phyloP scores from a whole-genome alignment of 2,797 vertebrate species.

The Rhyacichthys aspro region DNA sequence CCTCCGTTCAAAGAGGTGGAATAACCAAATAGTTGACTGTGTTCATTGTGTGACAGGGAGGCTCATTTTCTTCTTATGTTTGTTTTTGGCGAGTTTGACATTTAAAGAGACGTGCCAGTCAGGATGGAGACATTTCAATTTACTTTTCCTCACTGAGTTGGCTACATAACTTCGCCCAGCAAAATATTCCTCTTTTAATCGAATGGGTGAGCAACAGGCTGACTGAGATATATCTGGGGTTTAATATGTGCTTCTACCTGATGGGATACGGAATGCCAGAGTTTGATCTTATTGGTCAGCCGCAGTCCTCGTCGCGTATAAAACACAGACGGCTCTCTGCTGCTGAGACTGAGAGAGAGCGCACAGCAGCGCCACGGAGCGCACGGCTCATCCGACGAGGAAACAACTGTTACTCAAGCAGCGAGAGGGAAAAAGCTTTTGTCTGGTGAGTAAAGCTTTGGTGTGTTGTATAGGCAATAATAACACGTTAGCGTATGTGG shows the following conservation, averaged over 20 bases:
- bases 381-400: slow-evolving; percentile 20
- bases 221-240: not conserved
- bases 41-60: too few relatives aligned
- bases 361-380: slow-evolving; percentile 56
- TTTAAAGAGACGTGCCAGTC: too few relatives aligned
- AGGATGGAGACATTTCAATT: too few relatives aligned
- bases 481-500: not conserved
- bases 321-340: slow-evolving; percentile 45
- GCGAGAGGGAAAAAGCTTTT: slow-evolving; percentile 7
- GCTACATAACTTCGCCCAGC: too few relatives aligned
- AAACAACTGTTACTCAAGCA: slow-evolving; percentile 47
- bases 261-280: slow-evolving; percentile 19
- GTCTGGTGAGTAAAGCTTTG: slow-evolving; percentile 42
- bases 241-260: slow-evolving; percentile 15
- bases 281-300: slow-evolving; percentile 74
- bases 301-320: slow-evolving; percentile 58
- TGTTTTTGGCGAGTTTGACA: too few relatives aligned
- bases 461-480: not conserved
- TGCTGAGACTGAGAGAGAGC: slow-evolving; percentile 47
- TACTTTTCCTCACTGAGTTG: too few relatives aligned
- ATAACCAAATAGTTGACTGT: too few relatives aligned
- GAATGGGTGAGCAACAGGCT: too few relatives aligned
- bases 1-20: not conserved
- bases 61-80: too few relatives aligned
- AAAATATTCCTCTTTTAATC: too few relatives aligned